A percentile compares a stretch with the other conserved stretches of the same genome.
Conservation (phyloP, 2,113 vertebrate genomes). For the Pelecanus crispus region DNA sequence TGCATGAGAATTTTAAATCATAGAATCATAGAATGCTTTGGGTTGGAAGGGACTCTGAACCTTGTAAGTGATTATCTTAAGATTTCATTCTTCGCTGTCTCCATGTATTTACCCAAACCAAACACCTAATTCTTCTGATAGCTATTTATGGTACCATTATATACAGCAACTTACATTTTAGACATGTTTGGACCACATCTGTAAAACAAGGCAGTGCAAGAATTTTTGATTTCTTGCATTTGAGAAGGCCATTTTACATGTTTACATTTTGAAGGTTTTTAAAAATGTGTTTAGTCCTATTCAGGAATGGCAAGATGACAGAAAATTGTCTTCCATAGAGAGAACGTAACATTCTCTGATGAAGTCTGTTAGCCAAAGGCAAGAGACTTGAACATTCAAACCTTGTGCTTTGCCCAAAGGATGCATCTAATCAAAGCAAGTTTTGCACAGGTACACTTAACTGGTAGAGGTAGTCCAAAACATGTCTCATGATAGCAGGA, state of each 20-base stretch:
- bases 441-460: background rate
- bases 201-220: background rate
- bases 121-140: background rate
- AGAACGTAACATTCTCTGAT: background rate
- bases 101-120: background rate
- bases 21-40: too few species aligned
- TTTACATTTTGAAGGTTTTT: fast-evolving
- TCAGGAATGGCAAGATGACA: background rate
- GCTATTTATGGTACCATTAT: background rate
- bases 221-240: background rate
- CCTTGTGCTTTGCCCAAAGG: background rate
- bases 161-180: background rate
- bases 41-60: background rate
- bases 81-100: background rate
- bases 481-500: background rate
- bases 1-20: background rate
- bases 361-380: background rate
- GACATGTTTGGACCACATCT: background rate
- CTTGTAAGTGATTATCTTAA: background rate
- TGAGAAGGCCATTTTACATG: background rate
- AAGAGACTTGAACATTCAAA: background rate
- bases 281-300: background rate
- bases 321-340: background rate
- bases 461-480: background rate
- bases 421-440: background rate